phyloP scores from a whole-genome alignment of 2,797 vertebrate species.

The Tangara arthus region DNA sequence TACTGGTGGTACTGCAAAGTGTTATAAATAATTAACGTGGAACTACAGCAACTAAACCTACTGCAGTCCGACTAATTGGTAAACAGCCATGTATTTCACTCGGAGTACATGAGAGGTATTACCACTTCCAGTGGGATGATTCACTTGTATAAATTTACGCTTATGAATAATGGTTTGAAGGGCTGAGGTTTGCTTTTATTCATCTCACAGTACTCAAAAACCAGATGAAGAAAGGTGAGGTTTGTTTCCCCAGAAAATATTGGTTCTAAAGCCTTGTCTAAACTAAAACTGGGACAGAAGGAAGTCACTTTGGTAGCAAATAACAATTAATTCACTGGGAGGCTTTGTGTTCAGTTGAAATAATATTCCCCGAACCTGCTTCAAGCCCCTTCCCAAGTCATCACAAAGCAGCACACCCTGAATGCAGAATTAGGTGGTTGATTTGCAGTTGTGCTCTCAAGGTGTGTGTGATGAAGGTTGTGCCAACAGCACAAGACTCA shows the following conservation, averaged over 20 bases:
- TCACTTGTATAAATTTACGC: slow-evolving; percentile 2
- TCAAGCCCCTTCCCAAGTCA: neutral
- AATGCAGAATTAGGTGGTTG: neutral
- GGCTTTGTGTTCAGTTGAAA: neutral
- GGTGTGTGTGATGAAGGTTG: neutral
- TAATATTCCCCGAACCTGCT: neutral
- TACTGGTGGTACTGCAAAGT: neutral
- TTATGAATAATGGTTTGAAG: neutral
- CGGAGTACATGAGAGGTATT: neutral
- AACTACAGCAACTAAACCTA: neutral
- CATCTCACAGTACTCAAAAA: neutral
- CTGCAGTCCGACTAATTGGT: slow-evolving; percentile 47
- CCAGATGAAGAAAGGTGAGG: neutral
- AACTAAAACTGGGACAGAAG: neutral
- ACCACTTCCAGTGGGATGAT: neutral
- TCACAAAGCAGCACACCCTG: neutral
- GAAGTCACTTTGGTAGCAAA: neutral
- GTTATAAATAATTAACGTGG: slow-evolving; percentile 51
- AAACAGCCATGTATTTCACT: slow-evolving; percentile 31
- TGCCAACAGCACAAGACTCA: neutral
- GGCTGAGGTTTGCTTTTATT: slow-evolving; percentile 5
- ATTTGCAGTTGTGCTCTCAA: neutral
- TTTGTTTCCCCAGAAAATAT: neutral
- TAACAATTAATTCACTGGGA: neutral
- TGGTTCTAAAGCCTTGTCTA: neutral